Evolutionary conservation across 64 coral and sea anemone species (phyloP), one percentile per base, ranked within the genome.

Genomic region (Platygyra sinensis): DNA sequence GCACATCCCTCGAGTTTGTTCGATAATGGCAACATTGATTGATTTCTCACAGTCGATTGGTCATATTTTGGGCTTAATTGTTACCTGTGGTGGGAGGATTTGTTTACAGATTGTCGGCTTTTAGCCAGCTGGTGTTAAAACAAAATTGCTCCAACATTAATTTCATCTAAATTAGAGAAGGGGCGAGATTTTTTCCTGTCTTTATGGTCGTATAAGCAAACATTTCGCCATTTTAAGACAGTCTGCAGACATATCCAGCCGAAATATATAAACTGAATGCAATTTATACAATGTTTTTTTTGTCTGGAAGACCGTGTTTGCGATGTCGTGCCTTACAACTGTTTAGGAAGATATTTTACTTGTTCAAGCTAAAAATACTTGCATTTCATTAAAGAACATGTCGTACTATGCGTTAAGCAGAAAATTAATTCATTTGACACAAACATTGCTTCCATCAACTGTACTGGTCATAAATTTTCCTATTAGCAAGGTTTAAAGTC

Each of bases 1-100:
- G 19, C 54, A 80, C 51, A 20, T 52, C 27, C 20, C 77, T 29
- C n/a, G 52, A 22, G 39, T 80, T 80, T 80, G 59, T 80, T 80
- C 78, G 55, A 32, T 80, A 80, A 80, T 80, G 78, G 52, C 30
- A 61, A 31, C 78, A 32, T 30, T 59, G 1, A 57, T 10, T 16
- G 15, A 57, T 57, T 57, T 15, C 54, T 57, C 54, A 1, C 11
- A 69, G 25, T 2, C 65, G 65, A 69, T 69, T n/a, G 28, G 51
- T 18, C 14, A 30, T 30, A 32, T 61, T 30, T 80, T 60, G 52
- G 15, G 20, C 15, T 77, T 51, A 77, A 77, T 77, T 77, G 39
- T 52, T 80, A 18, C 15, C 30, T 61, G 27, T 80, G 16, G 30
- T 60, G n/a, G 15, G 24, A 27, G 50, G 52, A 79, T 79, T 25